Evolutionary conservation across 2,113 vertebrate genomes (phyloP), one percentile per base, ranked within the genome.

Genomic region (Bufo bufo): DNA sequence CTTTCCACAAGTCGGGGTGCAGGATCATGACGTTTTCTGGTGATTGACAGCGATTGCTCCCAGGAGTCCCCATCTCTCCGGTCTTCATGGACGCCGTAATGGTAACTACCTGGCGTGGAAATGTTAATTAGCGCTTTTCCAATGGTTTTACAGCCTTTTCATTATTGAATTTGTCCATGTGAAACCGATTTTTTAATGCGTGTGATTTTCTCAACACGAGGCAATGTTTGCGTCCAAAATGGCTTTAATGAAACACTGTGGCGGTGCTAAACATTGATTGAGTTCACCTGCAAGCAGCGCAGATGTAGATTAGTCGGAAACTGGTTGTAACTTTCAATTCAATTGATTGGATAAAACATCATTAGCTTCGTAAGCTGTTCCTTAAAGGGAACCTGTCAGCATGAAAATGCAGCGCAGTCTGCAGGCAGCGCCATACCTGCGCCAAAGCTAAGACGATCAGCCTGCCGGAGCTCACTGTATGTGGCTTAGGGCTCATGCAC

Each of bases 151-250:
- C 61, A 69, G 81, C 61, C 81, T 63, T 52, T 50, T 83, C 81
- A 83, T 83, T 83, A 83, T 69, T 83, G 81, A 83, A 83, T 66
- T 66, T 83, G 47, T n/a, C 61, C 81, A 66, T 83, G 81, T 83
- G 81, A 83, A 83, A 83, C 81, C 52, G 63, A 83, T 66, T 66
- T 69, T 52, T 83, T 69, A 69, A 83, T 83, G 81, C 49, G 19
- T 49, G 61, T n/a, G 61, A 82, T 52, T 83, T 82, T 83, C 61
- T 45, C 66, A 83, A 83, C 81, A 83, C 66, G 81, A 66, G 81
- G 19, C 66, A 69, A 83, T 83, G 81, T 83, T 83, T 83, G 81
- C 45, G 63, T 83, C 61, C 61, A 52, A 50, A 52, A 69, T n/a
- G 81, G 52, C 81, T 83, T 66, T 83, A 83, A 83, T 83, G 81